Percentiles rank a stretch among this genome's conserved stretches.
These are phyloP conservation scores for Latrodectus elegans DNA, from an alignment of 2,888 invertebrate genomes.

Conservation along the genomic window DNA sequence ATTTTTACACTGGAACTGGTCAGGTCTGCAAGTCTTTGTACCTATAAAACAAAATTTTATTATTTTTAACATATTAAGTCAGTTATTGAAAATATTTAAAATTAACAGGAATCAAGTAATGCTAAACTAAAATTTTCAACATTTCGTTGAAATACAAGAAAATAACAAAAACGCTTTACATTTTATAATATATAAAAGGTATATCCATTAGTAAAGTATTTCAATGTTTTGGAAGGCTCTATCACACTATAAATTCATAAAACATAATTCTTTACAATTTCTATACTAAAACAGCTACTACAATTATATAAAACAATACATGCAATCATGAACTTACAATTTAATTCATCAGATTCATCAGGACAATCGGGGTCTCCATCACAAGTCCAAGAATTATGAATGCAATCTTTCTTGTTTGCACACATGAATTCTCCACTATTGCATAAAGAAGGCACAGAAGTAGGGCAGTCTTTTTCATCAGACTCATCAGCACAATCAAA, in stretches of 20 bases:
- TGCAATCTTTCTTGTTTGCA: constrained; percentile 65
- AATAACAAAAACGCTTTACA: background rate
- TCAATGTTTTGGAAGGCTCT: too few species aligned
- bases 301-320: background rate
- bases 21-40: constrained; percentile 86
- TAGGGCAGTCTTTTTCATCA: constrained; percentile 71
- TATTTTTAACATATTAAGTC: background rate
- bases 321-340: constrained; percentile 45
- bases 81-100: too few species aligned
- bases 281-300: background rate
- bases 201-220: too few species aligned
- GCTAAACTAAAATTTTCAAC: background rate
- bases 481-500: constrained; percentile 75
- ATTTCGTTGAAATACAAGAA: background rate
- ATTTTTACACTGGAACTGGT: constrained; percentile 87
- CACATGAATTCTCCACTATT: constrained; percentile 69
- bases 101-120: too few species aligned
- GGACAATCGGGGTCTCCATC: constrained; percentile 73
- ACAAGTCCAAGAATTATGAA: constrained; percentile 70
- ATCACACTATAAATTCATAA: too few species aligned
- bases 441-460: constrained; percentile 47
- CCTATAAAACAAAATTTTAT: constrained; percentile 21
- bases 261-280: background rate
- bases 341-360: constrained; percentile 76
- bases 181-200: too few species aligned